phyloP scores from a whole-genome alignment of 2,113 vertebrate genomes.

The Prionailurus bengalensis region DNA sequence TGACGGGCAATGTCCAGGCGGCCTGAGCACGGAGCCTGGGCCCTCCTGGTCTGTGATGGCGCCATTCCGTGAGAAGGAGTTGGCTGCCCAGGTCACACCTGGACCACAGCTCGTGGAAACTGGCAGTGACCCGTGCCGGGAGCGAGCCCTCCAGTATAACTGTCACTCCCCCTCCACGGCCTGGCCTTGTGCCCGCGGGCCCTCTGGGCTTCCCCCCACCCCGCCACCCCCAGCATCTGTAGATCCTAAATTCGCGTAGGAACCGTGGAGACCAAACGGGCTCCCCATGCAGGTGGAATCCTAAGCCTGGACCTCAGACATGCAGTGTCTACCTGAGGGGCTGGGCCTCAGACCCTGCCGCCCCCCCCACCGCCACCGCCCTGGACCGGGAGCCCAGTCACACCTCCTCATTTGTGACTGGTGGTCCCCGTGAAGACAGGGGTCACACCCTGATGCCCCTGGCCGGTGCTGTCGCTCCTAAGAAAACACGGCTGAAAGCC shows the following conservation, averaged over 20 bases:
- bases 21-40: neutral
- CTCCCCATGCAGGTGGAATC: rapidly evolving
- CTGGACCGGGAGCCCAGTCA: neutral
- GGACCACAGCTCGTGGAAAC: neutral
- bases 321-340: neutral
- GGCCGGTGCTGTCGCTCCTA: neutral
- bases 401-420: neutral
- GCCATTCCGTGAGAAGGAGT: rapidly evolving
- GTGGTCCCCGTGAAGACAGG: neutral
- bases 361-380: rapidly evolving
- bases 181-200: neutral
- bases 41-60: neutral
- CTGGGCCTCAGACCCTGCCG: neutral
- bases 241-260: neutral
- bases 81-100: neutral
- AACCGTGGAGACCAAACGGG: neutral
- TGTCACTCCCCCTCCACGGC: neutral
- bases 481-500: neutral
- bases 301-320: neutral
- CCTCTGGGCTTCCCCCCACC: neutral
- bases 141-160: neutral
- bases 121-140: neutral
- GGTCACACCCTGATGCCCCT: rapidly evolving
- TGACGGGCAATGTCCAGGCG: neutral
- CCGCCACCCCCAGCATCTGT: neutral